These are phyloP conservation scores for Elephantulus edwardii DNA, from an alignment of 2,113 vertebrate genomes.

Conservation along the genomic window DNA sequence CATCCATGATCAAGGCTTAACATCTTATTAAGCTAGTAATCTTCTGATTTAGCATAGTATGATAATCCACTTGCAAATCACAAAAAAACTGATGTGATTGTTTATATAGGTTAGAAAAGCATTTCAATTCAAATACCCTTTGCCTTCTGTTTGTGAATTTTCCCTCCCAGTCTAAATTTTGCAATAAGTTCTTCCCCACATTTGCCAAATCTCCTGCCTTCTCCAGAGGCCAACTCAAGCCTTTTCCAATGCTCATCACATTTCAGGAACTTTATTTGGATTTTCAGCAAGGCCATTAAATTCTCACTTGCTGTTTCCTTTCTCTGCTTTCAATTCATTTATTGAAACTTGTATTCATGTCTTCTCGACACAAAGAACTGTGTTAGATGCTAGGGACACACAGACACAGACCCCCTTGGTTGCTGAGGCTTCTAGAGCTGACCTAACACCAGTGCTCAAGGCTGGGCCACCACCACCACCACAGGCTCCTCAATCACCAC, in stretches of 20 bases:
- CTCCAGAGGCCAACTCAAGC: constrained; percentile 41
- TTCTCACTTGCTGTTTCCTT: constrained; percentile 50
- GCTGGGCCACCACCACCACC: not conserved
- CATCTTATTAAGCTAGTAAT: constrained; percentile 47
- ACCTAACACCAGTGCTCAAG: not conserved
- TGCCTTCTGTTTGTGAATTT: constrained; percentile 36
- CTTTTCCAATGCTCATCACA: constrained; percentile 43
- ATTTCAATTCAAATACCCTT: constrained; percentile 46
- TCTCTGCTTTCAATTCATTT: constrained; percentile 13
- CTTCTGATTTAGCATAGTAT: constrained; percentile 20
- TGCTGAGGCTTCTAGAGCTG: not conserved
- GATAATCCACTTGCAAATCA: constrained; percentile 24
- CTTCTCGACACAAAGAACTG: not conserved
- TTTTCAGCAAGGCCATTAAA: constrained; percentile 47
- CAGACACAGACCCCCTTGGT: not conserved
- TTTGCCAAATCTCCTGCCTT: constrained; percentile 52
- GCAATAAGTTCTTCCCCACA: constrained; percentile 34
- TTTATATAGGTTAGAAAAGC: not conserved
- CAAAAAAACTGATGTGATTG: not conserved
- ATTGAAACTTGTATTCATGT: not conserved
- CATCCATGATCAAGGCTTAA: constrained; percentile 20
- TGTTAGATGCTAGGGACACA: not conserved
- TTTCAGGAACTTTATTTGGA: constrained; percentile 28
- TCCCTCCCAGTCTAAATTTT: not conserved
- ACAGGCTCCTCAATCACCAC: not conserved